These are phyloP conservation scores for Cheumatopsyche charites DNA, from an alignment of 1,140 invertebrate species.

Conservation along the genomic window DNA sequence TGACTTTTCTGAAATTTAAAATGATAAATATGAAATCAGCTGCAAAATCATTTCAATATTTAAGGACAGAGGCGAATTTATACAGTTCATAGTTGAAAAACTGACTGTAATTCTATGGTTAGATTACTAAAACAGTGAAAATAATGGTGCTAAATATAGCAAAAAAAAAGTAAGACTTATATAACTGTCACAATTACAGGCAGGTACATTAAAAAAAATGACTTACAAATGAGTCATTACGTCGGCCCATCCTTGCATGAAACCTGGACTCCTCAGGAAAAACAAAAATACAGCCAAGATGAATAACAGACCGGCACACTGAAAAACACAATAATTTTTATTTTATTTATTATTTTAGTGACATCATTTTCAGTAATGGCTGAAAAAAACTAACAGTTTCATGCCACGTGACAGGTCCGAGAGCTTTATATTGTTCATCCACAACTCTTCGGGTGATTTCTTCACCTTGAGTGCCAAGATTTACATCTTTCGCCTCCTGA, in stretches of 20 bases:
- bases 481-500: constrained; percentile 64
- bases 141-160: too few species aligned
- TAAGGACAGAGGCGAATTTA: too few species aligned
- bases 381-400: constrained; percentile 66
- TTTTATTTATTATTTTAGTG: not conserved
- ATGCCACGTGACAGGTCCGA: constrained; percentile 82
- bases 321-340: constrained; percentile 37
- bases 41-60: too few species aligned
- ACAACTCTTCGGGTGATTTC: constrained; percentile 70
- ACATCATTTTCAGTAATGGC: not conserved
- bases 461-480: constrained; percentile 65
- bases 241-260: constrained; percentile 79
- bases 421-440: constrained; percentile 72
- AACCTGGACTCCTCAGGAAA: constrained; percentile 87
- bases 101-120: too few species aligned
- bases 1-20: constrained; percentile 66
- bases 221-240: constrained; percentile 64
- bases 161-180: too few species aligned
- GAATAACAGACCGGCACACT: constrained; percentile 77
- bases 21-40: not conserved
- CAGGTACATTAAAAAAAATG: not conserved
- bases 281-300: constrained; percentile 80
- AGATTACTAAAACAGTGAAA: too few species aligned
- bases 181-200: too few species aligned
- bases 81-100: too few species aligned